phyloP scores from a whole-genome alignment of 2,113 vertebrate genomes.

The Setophaga petechia region DNA sequence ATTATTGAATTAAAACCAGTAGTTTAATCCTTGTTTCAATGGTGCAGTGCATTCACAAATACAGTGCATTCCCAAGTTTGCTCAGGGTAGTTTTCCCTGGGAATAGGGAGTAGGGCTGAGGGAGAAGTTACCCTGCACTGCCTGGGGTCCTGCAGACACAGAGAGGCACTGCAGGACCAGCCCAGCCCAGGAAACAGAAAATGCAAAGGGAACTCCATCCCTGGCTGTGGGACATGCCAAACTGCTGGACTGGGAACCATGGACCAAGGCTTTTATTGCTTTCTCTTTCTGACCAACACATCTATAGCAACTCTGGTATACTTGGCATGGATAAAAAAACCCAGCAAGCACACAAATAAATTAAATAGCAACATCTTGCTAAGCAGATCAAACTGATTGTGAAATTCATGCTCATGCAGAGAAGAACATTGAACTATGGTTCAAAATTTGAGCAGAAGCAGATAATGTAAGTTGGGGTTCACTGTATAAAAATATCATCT shows the following conservation, averaged over 20 bases:
- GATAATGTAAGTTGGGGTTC: rapidly evolving
- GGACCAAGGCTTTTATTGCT: neutral
- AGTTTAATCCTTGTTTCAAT: neutral
- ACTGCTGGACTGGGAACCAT: neutral
- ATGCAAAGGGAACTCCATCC: neutral
- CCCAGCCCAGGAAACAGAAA: neutral
- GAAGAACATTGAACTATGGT: neutral
- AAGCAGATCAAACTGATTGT: neutral
- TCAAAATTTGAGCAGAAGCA: neutral
- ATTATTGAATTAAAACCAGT: neutral
- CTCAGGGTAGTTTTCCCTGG: neutral
- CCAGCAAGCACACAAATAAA: neutral
- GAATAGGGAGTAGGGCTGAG: neutral
- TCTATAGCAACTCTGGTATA: neutral
- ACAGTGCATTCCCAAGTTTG: rapidly evolving
- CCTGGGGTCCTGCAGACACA: neutral
- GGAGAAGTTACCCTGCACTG: rapidly evolving
- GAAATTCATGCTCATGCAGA: neutral
- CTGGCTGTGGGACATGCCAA: neutral
- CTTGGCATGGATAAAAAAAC: neutral
- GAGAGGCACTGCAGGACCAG: neutral
- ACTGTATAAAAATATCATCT: neutral
- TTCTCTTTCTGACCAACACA: neutral
- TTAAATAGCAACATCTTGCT: neutral
- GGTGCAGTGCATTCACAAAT: neutral